Evolutionary conservation across 2,113 vertebrate genomes (phyloP).

Genomic region (Melanerpes aurifrons): DNA sequence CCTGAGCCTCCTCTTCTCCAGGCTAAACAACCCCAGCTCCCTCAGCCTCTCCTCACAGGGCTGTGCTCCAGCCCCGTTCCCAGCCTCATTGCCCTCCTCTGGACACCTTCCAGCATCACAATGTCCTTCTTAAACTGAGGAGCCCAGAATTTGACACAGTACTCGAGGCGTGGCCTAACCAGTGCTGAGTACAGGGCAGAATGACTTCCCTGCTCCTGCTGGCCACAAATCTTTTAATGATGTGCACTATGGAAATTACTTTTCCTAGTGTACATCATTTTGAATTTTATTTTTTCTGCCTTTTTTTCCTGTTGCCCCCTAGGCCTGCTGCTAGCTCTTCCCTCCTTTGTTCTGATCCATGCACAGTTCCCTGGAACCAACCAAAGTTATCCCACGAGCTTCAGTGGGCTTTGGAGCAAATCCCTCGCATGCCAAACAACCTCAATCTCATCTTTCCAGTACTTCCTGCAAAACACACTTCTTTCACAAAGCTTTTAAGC

Average conservation of each 20-base stretch:
- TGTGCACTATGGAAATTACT: background rate
- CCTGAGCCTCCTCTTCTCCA: no score
- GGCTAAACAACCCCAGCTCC: no score
- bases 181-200: no score
- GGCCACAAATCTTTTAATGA: background rate
- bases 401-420: conserved; percentile 44
- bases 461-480: conserved; percentile 45
- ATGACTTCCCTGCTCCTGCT: no score
- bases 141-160: no score
- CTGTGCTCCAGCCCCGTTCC: no score
- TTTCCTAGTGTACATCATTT: background rate
- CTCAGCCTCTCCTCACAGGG: no score
- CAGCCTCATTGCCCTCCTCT: no score
- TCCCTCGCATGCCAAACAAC: background rate
- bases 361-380: background rate
- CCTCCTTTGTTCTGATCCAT: background rate
- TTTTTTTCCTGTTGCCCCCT: conserved; percentile 2
- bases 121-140: no score
- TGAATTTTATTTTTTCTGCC: background rate
- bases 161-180: no score
- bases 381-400: conserved; percentile 2
- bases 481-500: conserved; percentile 33
- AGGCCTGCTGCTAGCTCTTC: background rate
- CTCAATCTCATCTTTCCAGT: conserved; percentile 45
- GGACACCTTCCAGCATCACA: no score